These are phyloP conservation scores for Drosophila novamexicana DNA, from an alignment of 1,140 invertebrate genomes.

Conservation along the genomic window DNA sequence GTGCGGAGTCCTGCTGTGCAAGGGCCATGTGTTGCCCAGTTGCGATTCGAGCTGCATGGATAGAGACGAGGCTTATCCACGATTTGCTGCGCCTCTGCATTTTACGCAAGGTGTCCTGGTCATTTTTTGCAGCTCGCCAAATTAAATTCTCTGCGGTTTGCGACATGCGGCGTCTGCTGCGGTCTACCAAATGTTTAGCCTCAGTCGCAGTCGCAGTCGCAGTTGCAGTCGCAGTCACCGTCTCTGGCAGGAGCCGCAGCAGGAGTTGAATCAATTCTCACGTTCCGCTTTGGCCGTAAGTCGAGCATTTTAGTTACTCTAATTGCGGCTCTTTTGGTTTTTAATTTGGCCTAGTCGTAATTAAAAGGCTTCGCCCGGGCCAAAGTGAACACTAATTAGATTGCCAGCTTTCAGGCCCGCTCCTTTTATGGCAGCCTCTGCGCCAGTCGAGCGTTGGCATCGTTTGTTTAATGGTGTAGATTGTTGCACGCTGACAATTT, in stretches of 20 bases:
- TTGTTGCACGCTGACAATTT: slow-evolving; percentile 81
- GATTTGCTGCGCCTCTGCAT: slow-evolving; percentile 27
- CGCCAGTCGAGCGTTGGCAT: slow-evolving; percentile 42
- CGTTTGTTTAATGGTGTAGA: slow-evolving; percentile 80
- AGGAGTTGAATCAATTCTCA: slow-evolving; percentile 55
- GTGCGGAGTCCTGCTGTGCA: slow-evolving; percentile 63
- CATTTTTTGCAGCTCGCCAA: slow-evolving; percentile 51
- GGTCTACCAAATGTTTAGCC: slow-evolving; percentile 67
- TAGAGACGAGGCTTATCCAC: slow-evolving; percentile 4
- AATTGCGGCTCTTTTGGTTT: slow-evolving; percentile 58
- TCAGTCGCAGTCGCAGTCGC: not conserved
- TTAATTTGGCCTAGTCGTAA: slow-evolving; percentile 52
- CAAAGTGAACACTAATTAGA: slow-evolving; percentile 75
- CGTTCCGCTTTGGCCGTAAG: slow-evolving; percentile 53
- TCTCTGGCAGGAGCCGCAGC: not conserved
- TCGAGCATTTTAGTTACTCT: slow-evolving; percentile 60
- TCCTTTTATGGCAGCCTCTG: slow-evolving; percentile 58
- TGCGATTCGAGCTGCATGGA: slow-evolving; percentile 30
- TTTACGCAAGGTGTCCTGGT: slow-evolving; percentile 62
- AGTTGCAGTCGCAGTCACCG: not conserved
- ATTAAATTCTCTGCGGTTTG: slow-evolving; percentile 82
- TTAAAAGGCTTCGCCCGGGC: slow-evolving; percentile 65
- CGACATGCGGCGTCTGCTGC: slow-evolving; percentile 71
- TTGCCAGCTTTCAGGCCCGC: slow-evolving; percentile 66
- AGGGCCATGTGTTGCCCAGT: slow-evolving; percentile 59